Evolutionary conservation across 1,140 invertebrate genomes (phyloP), one percentile per base, ranked within the genome.

Genomic region (Neuroterus valhalla): DNA sequence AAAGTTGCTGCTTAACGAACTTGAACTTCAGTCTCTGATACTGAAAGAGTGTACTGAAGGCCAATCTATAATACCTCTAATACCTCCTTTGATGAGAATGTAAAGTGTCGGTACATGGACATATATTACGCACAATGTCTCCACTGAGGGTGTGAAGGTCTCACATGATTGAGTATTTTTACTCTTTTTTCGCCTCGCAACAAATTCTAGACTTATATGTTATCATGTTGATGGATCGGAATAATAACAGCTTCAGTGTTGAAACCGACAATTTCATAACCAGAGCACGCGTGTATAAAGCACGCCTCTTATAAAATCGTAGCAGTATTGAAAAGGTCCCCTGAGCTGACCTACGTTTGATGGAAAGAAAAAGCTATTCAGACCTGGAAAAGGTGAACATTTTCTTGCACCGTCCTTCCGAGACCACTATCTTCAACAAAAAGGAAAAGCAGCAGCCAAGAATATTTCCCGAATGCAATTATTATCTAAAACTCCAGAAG

Each of bases 181-280:
- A 38, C 31, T 38, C 31, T 8, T 1, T 48, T 6, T 48, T 3
- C 4, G 14, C 8, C 46, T 19, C n/a, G 8, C 15, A 2, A 48
- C 1, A 38, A 38, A 10, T 38, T 38, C 31, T 38, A 38, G 31
- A 38, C 31, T 38, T 46, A 46, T 46, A 46, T 48, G 17, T 48
- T 48, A 8, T 10, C 6, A 48, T 48, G 8, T 48, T 19, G 17
- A 48, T 19, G 17, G 46, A 19, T 48, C 15, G 46, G 46, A 48
- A n/a, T 62, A 62, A 62, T 15, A 38, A 26, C 14, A 5, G 14
- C 3, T 3, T 62, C 26, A 62, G n/a, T 23, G 55, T 62, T 26
- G 31, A 26, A 62, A 62, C 31, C 55, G 71, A 72, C 70, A 70
- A 77, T 78, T 81, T 81, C 71, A 79, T 72, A 81, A 78, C 76